phyloP scores from a whole-genome alignment of 2,888 invertebrate species.

The Leucophenga maculata region DNA sequence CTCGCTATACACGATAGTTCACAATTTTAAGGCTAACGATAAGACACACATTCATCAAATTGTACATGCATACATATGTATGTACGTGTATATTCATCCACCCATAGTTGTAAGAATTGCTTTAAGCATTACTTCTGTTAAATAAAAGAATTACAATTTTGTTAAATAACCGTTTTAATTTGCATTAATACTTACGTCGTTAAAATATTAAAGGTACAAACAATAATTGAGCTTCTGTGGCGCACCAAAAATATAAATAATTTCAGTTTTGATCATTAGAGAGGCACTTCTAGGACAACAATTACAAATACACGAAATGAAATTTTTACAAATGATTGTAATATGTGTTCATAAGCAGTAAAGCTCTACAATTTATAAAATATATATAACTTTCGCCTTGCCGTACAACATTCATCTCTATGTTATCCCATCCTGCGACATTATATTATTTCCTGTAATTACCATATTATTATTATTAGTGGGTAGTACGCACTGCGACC shows the following conservation, averaged over 20 bases:
- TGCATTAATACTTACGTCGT: slow-evolving; percentile 14
- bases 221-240: slow-evolving; percentile 3
- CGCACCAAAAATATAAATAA: neutral
- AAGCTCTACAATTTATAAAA: slow-evolving; percentile 19
- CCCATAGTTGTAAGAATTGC: too few relatives aligned
- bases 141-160: neutral
- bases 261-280: slow-evolving; percentile 7
- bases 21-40: too few relatives aligned
- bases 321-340: slow-evolving; percentile 1
- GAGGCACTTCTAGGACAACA: slow-evolving; percentile 13
- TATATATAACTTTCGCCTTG: neutral
- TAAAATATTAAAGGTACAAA: slow-evolving; percentile 18
- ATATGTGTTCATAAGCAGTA: neutral
- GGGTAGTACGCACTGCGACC: too few relatives aligned
- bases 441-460: too few relatives aligned
- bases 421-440: too few relatives aligned
- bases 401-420: slow-evolving; percentile 68
- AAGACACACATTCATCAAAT: too few relatives aligned
- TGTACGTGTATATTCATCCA: too few relatives aligned
- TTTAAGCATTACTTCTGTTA: too few relatives aligned
- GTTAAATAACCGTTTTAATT: neutral
- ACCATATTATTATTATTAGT: too few relatives aligned
- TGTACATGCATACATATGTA: too few relatives aligned
- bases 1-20: too few relatives aligned
- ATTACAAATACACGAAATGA: neutral